phyloP scores from a whole-genome alignment of 2,113 vertebrate species.

The Potamarius usumacintae region DNA sequence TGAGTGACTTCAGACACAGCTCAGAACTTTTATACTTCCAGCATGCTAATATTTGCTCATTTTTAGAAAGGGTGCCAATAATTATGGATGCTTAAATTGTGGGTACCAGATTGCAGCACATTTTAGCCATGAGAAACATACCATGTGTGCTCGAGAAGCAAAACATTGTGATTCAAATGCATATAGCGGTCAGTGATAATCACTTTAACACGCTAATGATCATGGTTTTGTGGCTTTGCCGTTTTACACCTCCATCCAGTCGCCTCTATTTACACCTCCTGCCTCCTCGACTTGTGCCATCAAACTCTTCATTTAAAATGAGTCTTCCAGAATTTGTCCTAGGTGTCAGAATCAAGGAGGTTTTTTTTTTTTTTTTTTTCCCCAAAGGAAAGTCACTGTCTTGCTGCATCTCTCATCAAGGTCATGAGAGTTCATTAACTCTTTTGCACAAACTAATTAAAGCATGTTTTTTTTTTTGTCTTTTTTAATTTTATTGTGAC shows the following conservation, averaged over 20 bases:
- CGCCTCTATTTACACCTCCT: neutral
- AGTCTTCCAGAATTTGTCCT: neutral
- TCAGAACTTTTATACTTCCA: neutral
- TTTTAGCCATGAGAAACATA: neutral
- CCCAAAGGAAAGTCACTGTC: neutral
- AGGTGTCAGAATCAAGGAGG: neutral
- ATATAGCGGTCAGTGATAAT: neutral
- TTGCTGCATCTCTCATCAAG: conserved; percentile 26
- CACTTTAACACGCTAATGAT: conserved; percentile 57
- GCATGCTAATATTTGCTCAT: neutral
- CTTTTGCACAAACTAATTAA: conserved; percentile 44
- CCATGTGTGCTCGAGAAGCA: neutral
- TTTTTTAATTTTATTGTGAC: neutral
- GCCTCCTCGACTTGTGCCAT: neutral
- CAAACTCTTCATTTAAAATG: neutral
- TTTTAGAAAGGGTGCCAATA: neutral
- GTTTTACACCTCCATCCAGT: conserved; percentile 25
- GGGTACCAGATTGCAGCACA: neutral
- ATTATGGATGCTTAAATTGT: neutral
- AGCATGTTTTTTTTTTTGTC: conserved; percentile 12
- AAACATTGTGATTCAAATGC: neutral
- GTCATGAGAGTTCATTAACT: conserved; percentile 50
- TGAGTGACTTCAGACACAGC: too few relatives aligned
- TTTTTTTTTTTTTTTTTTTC: conserved; percentile 46
- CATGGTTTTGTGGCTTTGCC: conserved; percentile 67